phyloP scores from a whole-genome alignment of 64 coral and sea anemone species.

The Actinia equina region DNA sequence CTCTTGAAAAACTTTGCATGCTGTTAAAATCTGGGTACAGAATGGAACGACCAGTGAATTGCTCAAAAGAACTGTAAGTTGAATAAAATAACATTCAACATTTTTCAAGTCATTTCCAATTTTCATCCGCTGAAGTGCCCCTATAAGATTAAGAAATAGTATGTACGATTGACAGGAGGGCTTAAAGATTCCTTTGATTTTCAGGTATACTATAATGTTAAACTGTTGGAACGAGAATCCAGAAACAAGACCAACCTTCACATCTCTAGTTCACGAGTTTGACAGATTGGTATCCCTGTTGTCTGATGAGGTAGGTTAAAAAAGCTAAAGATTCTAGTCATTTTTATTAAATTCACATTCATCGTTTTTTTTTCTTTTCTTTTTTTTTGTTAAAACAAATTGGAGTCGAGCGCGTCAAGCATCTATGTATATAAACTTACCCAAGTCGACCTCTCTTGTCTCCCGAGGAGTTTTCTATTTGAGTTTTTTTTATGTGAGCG shows the following conservation, averaged over 20 bases:
- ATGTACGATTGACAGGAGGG: background rate
- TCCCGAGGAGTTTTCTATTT: too few relatives aligned
- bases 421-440: too few relatives aligned
- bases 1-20: constrained; percentile 86
- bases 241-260: constrained; percentile 74
- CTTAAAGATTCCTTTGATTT: background rate
- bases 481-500: too few relatives aligned
- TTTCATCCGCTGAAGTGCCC: too few relatives aligned
- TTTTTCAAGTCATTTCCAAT: too few relatives aligned
- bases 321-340: too few relatives aligned
- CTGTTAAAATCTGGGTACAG: constrained; percentile 88
- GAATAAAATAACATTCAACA: background rate
- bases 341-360: too few relatives aligned
- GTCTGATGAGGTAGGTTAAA: constrained; percentile 60
- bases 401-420: too few relatives aligned
- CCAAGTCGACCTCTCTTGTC: too few relatives aligned
- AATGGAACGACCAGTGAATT: constrained; percentile 87
- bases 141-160: too few relatives aligned
- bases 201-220: constrained; percentile 73
- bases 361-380: too few relatives aligned
- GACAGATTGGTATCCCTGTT: constrained; percentile 57
- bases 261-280: constrained; percentile 62
- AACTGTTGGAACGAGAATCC: constrained; percentile 87
- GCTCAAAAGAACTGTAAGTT: constrained; percentile 90
- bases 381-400: too few relatives aligned